Conservation (phyloP, 2,797 vertebrate genomes). For the Melanotaenia trifasciata region DNA sequence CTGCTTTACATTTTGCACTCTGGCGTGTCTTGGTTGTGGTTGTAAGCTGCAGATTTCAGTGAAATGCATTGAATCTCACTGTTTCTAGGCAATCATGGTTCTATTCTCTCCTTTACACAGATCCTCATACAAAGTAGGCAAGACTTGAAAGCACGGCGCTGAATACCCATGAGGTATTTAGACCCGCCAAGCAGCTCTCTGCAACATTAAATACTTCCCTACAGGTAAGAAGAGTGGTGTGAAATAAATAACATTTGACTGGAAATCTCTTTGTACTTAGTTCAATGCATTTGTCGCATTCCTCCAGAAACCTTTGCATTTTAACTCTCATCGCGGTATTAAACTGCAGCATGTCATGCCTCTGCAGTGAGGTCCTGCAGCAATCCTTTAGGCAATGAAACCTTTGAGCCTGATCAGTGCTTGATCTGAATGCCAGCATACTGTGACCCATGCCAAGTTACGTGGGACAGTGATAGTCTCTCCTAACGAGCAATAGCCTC, state of each 20-base stretch:
- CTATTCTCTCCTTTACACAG: conserved; percentile 8
- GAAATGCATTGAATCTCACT: conserved; percentile 23
- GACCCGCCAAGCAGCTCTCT: conserved; percentile 22
- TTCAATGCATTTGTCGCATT: conserved; percentile 25
- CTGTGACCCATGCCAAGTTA: conserved; percentile 49
- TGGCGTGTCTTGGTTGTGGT: conserved; percentile 44
- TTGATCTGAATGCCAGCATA: conserved; percentile 72
- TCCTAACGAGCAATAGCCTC: conserved; percentile 72
- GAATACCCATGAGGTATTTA: conserved; percentile 51
- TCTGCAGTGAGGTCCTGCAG: conserved; percentile 26
- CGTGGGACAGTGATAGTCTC: conserved; percentile 41
- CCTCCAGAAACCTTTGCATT: conserved; percentile 3
- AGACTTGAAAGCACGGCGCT: conserved; percentile 36
- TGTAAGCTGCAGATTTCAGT: conserved; percentile 39
- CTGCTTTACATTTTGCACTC: conserved; percentile 41
- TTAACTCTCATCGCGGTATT: conserved; percentile 8
- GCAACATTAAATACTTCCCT: conserved; percentile 43
- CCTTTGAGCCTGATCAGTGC: conserved; percentile 50
- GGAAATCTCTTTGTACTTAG: conserved; percentile 7
- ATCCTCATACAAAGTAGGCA: conserved; percentile 38
- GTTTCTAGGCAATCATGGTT: conserved; percentile 20
- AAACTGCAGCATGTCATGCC: conserved; percentile 13
- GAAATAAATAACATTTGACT: conserved; percentile 7
- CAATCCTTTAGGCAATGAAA: conserved; percentile 54
- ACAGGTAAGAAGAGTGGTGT: conserved; percentile 32